Base-by-base conservation (phyloP, 2,113 vertebrate genomes). In the Anhinga rufa region DNA sequence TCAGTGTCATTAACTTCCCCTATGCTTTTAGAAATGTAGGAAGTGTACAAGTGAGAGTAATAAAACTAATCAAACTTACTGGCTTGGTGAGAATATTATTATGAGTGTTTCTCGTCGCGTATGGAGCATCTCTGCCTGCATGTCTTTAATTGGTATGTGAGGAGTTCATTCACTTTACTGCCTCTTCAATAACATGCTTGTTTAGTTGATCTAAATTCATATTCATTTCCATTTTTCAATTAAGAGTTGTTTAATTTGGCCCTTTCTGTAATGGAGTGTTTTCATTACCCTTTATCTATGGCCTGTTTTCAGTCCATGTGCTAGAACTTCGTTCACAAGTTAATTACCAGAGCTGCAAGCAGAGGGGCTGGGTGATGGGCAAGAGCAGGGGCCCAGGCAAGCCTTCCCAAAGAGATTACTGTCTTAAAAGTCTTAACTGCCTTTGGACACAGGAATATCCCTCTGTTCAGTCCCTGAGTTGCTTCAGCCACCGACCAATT, bases 161-260 rank as follows among this genome's bases (percentile, higher is more conserved):
- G 89, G 86, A 89, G 94, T 91, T 85, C 81, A 95, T 91, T 89
- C 62, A 79, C 94, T 92, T 95, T 93, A 77, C 94, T 96, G 89
- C 83, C 94, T 96, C 94, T 92, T 96, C 91, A 94, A 92, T 96
- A 95, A 91, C 68, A 57, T 72, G 91, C 91, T 93, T 95, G 74
- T 96, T 97, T 92, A 88, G 94, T 93, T 95, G 90, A 96, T 96
- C 88, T 92, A 94, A 93, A 95, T 95, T 96, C 86, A 95, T 95
- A 95, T 95, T 96, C 1, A 96, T 97, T 95, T 97, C 82, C 82
- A 92, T 97, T 97, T 97, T 97, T 95, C 91, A 97, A 92, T 96
- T 95, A 95, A 95, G 81, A 87, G 91, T 96, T 95, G 75, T 93
- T 96, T 94, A 95, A 95, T 97, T 97, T 97, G 89, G 80, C 86